Evolutionary conservation across 1,140 invertebrate genomes (phyloP), one percentile per base, ranked within the genome.

Genomic region (Cydia strobilella): DNA sequence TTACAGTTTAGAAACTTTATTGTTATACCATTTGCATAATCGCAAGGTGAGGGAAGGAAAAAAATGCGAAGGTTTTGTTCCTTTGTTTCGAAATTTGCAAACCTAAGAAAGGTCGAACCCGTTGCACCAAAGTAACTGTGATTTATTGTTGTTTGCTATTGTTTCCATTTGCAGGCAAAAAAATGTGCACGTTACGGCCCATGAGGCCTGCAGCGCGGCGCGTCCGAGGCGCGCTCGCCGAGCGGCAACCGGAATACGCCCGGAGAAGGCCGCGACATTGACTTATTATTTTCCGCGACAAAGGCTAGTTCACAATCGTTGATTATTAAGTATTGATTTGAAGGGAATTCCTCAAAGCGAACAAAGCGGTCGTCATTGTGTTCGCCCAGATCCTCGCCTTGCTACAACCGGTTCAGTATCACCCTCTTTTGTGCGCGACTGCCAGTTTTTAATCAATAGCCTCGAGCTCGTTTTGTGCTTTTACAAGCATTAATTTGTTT

Each of bases 11-110:
- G 75, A 59, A 87, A 84, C 27, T 89, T 90, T 88, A 92, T 88
- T 91, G 89, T 88, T 77, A 81, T 84, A 77, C 83, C 80, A 92
- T 91, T 92, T 92, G 89, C 90, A 92, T 92, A 91, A 92, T 89
- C 87, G 83, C 84, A 84, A 86, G 81, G 85, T 85, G 80, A 90
- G 81, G 82, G 82, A 80, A 76, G 79, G 84, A 83, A 90, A 91
- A 91, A 92, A 92, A 90, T 84, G 77, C 75, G 79, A 82, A 73
- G 76, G 79, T 90, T 92, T 90, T 89, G 82, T 86, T 86, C 82
- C 83, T 84, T 91, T 92, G 84, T 90, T 84, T 85, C 77, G 82
- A 76, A 83, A 80, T 78, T 84, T 79, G 86, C 80, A 86, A 86
- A 86, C 87, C 86, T 74, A 35, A 72, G 76, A 85, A 84, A 85